Percentiles rank a stretch among this genome's conserved stretches.
phyloP scores from a whole-genome alignment of 2,113 vertebrate genomes.

The Craseonycteris thonglongyai region DNA sequence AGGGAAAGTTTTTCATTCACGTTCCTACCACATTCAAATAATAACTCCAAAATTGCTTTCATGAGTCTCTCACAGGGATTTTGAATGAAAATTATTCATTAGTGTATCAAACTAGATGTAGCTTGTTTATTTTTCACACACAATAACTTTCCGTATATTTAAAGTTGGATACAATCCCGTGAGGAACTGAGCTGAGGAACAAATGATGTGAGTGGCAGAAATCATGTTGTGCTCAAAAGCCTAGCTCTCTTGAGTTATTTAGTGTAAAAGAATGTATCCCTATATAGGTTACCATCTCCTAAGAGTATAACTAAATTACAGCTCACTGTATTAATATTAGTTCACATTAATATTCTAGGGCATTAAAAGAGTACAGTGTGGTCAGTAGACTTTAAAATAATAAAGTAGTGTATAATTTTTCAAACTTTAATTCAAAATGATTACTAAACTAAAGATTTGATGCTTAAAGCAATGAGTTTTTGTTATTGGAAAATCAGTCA shows the following conservation, averaged over 20 bases:
- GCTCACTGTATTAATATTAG: neutral
- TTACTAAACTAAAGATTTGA: neutral
- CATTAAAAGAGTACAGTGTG: neutral
- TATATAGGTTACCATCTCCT: neutral
- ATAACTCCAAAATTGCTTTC: neutral
- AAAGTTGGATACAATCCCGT: neutral
- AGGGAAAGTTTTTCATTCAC: neutral
- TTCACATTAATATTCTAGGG: neutral
- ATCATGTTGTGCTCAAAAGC: neutral
- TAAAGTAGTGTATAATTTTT: neutral
- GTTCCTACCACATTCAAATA: neutral
- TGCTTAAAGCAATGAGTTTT: constrained; percentile 25
- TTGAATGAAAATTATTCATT: neutral
- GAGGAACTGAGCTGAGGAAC: neutral
- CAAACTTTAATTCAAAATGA: constrained; percentile 27
- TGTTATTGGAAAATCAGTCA: neutral
- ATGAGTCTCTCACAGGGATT: neutral
- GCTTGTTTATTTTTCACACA: neutral
- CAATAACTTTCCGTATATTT: neutral
- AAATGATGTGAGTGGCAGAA: neutral
- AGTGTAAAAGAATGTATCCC: neutral
- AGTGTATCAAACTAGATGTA: neutral
- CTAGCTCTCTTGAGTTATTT: neutral
- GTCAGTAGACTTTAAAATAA: neutral
- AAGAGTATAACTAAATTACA: neutral